Percentiles rank a stretch among this genome's conserved stretches.
Conservation (phyloP, 2,797 vertebrate genomes). For the Acipenser oxyrinchus region DNA sequence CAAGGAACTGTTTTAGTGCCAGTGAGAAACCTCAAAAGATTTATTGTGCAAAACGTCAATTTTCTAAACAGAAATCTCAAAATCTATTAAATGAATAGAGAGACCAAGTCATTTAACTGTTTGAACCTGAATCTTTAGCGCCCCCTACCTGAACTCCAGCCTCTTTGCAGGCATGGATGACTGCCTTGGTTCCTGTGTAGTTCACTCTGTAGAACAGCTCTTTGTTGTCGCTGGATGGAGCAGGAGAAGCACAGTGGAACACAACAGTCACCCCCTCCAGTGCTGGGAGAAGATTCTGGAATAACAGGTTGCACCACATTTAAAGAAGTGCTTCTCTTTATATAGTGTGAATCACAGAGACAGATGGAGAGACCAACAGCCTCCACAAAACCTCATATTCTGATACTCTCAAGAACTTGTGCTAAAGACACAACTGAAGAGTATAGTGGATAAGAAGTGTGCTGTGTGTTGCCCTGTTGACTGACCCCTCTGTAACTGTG, state of each 20-base stretch:
- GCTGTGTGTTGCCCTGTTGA: too few relatives aligned
- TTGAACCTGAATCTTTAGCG: too few relatives aligned
- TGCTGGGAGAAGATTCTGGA: conserved; percentile 74
- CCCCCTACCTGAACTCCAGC: conserved; percentile 80
- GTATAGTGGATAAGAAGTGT: too few relatives aligned
- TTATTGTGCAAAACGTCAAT: too few relatives aligned
- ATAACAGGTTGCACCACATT: not conserved
- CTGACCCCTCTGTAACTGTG: not conserved
- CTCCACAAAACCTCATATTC: not conserved
- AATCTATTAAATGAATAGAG: too few relatives aligned
- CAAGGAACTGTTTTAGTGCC: not conserved
- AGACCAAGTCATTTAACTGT: too few relatives aligned
- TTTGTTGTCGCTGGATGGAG: conserved; percentile 73
- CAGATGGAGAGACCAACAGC: not conserved
- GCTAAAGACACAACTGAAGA: too few relatives aligned
- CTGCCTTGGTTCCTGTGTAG: conserved; percentile 69
- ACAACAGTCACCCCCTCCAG: conserved; percentile 71
- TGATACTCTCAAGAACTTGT: not conserved
- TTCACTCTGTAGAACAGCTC: conserved; percentile 85
- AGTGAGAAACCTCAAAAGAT: not conserved
- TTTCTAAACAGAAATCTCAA: too few relatives aligned
- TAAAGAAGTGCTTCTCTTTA: not conserved
- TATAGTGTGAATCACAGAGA: not conserved
- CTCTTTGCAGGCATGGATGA: conserved; percentile 77
- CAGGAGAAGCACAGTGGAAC: conserved; percentile 91